Evolutionary conservation across 1,140 invertebrate genomes (phyloP), one percentile per base, ranked within the genome.

Genomic region (Caenorhabditis brenneri): DNA sequence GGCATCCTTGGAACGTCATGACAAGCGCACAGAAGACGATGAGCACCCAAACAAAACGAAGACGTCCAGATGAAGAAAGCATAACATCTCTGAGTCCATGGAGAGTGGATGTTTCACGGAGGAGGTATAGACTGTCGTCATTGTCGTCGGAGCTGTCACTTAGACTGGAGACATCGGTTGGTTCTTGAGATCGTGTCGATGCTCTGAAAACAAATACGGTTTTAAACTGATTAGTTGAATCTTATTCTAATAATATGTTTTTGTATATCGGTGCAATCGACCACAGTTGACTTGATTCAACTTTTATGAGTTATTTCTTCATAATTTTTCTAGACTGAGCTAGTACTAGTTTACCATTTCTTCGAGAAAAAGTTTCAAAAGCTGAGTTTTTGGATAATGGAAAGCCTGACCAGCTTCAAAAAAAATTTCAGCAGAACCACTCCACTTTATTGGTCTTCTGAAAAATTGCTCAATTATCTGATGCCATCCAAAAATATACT

Each of bases 31-130:
- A 24, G 33, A 87, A 31, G 15, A 88, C 36, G 48, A 88, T 87
- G 7, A 87, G 24, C 16, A 82, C 42, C 87, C 87, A 88, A 0
- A 86, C 33, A 22, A 65, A 24, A 48, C 79, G 29, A n/a, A 80
- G 60, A 36, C 58, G 55, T 7, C 16, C 15, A 19, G 33, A 24
- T 27, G 87, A 33, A 1, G 84, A 69, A 15, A 78, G 24, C 39
- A 84, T 79, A 9, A 83, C 46, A 39, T 88, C 87, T 33, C 87
- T 39, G 15, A 88, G 51, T 3, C 87, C 87, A 60, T 88, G 87
- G 22, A 88, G 84, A 31, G 87, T 88, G 5, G 82, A 85, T 15
- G 81, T 84, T 58, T 88, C 65, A 6, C 65, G 65, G 9, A 74
- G 29, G 24, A 74, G 65, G 24, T 74, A 74, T 12, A 74, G n/a